Evolutionary conservation across 2,888 invertebrate species (phyloP), one percentile per base, ranked within the genome.

Genomic region (Calameuta pallipes): DNA sequence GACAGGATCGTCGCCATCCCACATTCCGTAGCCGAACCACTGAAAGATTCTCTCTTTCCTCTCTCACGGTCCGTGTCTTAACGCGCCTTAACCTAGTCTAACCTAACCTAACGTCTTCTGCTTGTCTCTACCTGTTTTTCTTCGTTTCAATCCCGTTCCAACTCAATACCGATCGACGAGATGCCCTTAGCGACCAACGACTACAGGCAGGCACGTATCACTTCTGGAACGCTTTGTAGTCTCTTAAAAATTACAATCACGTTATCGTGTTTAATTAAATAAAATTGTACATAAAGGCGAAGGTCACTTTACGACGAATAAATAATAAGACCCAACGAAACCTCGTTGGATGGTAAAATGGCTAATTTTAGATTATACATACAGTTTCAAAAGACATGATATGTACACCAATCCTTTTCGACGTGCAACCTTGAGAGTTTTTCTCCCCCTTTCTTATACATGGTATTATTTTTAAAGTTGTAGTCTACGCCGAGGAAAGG

Each of bases 401-500:
- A 23, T 0, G 23, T 23, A 23, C 23, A 56, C 23, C 56, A 56
- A 23, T 56, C 56, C 23, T 23, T 23, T 23, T 56, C 9, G 9
- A 56, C 23, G 56, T 6, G 23, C 9, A 56, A 56, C 56, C 56
- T 56, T 56, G 56, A 56, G 41, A 56, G 56, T 56, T 56, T 41
- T 56, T 23, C 56, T 56, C 56, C 56, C 56, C 23, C 56, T 56
- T 56, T 56, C 56, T 56, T 6, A 56, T 56, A 23, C 56, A 56
- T 56, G 6, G 9, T 56, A 23, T 56, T 56, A 56, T 56, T 56
- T 56, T 56, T 41, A 76, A 74, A 35, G 75, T 23, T 73, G 80
- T 75, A 78, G 75, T 75, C 76, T 92, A 94, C 94, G 92, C 91
- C 95, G 94, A 95, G 94, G 94, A 93, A 92, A 92, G 94, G 95